These are phyloP conservation scores for Steatocranus sp. DNA, from an alignment of 2,797 vertebrate species.

Conservation along the genomic window DNA sequence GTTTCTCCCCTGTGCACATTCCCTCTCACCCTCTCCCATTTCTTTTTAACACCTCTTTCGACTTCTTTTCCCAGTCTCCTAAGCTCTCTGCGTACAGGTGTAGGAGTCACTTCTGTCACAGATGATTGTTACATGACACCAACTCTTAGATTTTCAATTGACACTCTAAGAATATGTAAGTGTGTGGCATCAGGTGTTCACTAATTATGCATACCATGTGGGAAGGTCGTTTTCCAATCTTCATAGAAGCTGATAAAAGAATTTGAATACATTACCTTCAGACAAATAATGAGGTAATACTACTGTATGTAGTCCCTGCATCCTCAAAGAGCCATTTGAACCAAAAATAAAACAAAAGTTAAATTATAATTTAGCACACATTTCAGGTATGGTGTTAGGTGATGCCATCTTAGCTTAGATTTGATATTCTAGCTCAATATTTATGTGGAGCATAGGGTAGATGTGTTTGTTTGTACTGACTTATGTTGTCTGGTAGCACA, in stretches of 20 bases:
- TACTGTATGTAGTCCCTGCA: not conserved
- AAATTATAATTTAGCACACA: not conserved
- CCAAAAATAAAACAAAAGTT: not conserved
- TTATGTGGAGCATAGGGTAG: not conserved
- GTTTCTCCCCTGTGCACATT: constrained; percentile 15
- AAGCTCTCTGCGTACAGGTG: not conserved
- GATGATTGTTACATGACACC: not conserved
- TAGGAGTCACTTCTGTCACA: not conserved
- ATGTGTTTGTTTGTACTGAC: not conserved
- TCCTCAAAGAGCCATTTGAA: not conserved
- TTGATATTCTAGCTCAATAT: not conserved
- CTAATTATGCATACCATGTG: not conserved
- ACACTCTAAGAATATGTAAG: not conserved
- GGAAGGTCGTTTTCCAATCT: not conserved
- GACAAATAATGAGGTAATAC: not conserved
- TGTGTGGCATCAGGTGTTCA: not conserved
- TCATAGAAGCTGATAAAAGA: not conserved
- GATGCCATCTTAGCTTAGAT: not conserved
- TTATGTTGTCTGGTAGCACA: not conserved
- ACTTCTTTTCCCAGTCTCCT: not conserved
- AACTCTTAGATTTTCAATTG: not conserved
- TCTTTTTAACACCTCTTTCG: constrained; percentile 47
- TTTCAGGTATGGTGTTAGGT: not conserved
- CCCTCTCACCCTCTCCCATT: constrained; percentile 13
- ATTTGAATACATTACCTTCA: not conserved